Percentiles rank a stretch among this genome's conserved stretches.
These are phyloP conservation scores for Ammodramus savannarum DNA, from an alignment of 2,113 vertebrate species.

Conservation along the genomic window DNA sequence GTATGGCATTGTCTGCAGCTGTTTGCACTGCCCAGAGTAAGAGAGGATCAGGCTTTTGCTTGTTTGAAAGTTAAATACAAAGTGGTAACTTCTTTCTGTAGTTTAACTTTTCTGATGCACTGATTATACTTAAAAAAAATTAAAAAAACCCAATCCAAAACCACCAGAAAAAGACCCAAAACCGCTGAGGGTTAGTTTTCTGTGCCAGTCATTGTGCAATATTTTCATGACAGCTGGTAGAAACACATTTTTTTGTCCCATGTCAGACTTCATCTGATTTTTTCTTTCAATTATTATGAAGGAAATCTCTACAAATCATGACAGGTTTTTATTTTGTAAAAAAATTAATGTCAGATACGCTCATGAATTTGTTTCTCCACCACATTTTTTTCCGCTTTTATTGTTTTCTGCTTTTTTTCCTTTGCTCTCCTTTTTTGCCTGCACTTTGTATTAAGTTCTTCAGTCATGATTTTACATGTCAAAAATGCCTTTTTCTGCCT, in stretches of 20 bases:
- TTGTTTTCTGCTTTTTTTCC: not conserved
- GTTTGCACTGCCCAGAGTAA: not conserved
- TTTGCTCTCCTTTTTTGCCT: not conserved
- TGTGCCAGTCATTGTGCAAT: conserved; percentile 50
- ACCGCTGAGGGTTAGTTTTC: not conserved
- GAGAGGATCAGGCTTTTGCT: not conserved
- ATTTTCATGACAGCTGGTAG: conserved; percentile 44
- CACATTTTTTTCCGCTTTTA: not conserved
- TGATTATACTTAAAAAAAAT: not conserved
- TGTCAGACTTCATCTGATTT: not conserved
- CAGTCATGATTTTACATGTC: not conserved
- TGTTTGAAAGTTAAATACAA: not conserved
- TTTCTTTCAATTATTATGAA: not conserved
- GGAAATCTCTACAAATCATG: not conserved
- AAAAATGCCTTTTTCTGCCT: conserved; percentile 8
- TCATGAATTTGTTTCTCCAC: not conserved
- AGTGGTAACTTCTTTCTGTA: not conserved
- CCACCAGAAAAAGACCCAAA: not conserved
- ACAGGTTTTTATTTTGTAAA: not conserved
- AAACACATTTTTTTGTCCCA: not conserved
- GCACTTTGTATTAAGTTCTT: not conserved
- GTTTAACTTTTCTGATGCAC: conserved; percentile 1
- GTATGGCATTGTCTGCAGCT: not conserved
- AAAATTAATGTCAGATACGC: not conserved
- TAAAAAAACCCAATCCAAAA: not conserved